These are phyloP conservation scores for Muricea muricata DNA, from an alignment of 92 coral and sea anemone genomes.

Conservation along the genomic window DNA sequence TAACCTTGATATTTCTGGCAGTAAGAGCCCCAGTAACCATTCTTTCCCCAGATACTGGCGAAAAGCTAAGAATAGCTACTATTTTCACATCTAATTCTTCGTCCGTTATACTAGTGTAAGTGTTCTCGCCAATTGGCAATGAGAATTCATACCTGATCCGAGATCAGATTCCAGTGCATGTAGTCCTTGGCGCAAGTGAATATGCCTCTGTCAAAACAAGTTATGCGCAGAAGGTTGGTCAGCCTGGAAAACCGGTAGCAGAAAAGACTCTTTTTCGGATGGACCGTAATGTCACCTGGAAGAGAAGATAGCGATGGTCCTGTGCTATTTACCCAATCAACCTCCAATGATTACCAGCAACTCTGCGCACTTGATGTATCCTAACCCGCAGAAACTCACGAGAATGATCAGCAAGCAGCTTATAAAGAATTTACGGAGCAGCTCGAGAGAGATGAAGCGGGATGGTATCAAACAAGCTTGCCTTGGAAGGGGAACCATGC, in stretches of 20 bases:
- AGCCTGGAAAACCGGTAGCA: constrained; percentile 29
- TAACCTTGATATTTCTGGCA: no score
- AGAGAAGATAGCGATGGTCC: neutral
- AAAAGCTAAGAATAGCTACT: no score
- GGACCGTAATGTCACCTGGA: constrained; percentile 28
- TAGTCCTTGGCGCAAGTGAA: constrained; percentile 27
- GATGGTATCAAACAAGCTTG: constrained; percentile 36
- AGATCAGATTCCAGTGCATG: constrained; percentile 20
- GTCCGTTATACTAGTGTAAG: no score
- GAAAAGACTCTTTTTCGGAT: constrained; percentile 29
- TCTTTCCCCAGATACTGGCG: no score
- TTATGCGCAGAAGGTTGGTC: neutral
- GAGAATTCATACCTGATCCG: no score
- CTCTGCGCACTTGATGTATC: constrained; percentile 24
- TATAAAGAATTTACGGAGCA: constrained; percentile 40
- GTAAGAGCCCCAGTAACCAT: no score
- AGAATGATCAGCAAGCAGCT: no score
- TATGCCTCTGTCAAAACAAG: constrained; percentile 23
- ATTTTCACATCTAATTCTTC: no score
- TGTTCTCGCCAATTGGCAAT: no score
- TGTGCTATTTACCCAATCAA: constrained; percentile 23
- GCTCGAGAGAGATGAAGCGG: constrained; percentile 9
- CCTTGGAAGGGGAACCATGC: constrained; percentile 44
- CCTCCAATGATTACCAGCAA: constrained; percentile 8
- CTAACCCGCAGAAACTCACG: constrained; percentile 12